These are phyloP conservation scores for Cheumatopsyche charites DNA, from an alignment of 1,140 invertebrate species.

Conservation along the genomic window DNA sequence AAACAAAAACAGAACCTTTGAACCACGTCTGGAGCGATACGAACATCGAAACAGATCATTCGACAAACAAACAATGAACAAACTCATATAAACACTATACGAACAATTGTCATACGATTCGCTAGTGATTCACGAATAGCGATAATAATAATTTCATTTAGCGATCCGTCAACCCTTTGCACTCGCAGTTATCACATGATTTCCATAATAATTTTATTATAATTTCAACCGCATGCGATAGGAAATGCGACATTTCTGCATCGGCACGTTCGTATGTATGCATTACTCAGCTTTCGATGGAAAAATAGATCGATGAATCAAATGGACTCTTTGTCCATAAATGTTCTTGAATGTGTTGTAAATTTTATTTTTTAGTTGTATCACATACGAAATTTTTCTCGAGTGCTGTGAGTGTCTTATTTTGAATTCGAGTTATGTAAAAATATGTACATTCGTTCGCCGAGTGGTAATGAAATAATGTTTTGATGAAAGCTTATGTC, in stretches of 20 bases:
- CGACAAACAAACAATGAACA: background rate
- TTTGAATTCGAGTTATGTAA: no score
- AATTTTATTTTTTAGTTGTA: no score
- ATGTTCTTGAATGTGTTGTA: no score
- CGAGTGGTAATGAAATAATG: no score
- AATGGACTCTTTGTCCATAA: background rate
- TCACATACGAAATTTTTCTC: no score
- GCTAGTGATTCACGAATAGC: background rate
- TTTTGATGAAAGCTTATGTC: no score
- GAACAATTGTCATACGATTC: background rate
- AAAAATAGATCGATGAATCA: slow-evolving; percentile 15
- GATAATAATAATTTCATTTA: background rate
- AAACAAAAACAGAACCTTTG: slow-evolving; percentile 32
- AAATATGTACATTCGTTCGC: no score
- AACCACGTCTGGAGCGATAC: slow-evolving; percentile 9
- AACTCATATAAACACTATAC: background rate
- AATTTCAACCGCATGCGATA: background rate
- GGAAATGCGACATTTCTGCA: background rate
- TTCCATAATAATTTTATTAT: no score
- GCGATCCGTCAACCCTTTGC: background rate
- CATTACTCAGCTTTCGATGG: background rate
- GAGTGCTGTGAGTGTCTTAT: no score
- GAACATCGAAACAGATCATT: background rate
- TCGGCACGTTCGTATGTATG: background rate
- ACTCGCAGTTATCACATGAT: no score